Conservation (phyloP, 1,140 invertebrate genomes). For the Apocrypta bakeri region DNA sequence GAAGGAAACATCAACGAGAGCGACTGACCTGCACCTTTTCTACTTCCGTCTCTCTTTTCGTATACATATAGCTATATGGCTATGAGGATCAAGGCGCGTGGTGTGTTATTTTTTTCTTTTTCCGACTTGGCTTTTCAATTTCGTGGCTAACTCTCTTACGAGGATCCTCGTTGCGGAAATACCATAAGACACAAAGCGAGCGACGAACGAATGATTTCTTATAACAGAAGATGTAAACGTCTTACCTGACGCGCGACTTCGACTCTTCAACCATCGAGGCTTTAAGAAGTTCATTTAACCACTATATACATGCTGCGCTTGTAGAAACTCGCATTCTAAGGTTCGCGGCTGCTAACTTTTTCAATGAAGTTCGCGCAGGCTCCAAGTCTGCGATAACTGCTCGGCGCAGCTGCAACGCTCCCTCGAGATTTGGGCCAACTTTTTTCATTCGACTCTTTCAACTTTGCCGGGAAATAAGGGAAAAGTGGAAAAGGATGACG, state of each 20-base stretch:
- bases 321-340: constrained; percentile 60
- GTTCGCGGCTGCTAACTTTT: constrained; percentile 69
- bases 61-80: no score
- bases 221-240: constrained; percentile 38
- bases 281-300: constrained; percentile 42
- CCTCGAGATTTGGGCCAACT: constrained; percentile 68
- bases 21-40: background rate
- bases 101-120: background rate
- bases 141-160: background rate
- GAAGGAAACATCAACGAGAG: constrained; percentile 2
- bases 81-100: background rate
- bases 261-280: background rate
- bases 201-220: background rate
- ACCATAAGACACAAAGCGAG: background rate
- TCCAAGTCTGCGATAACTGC: background rate
- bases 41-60: constrained; percentile 5
- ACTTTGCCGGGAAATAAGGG: constrained; percentile 55
- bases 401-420: constrained; percentile 52
- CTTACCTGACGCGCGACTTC: background rate
- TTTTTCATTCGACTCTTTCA: constrained; percentile 69
- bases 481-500: background rate
- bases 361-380: constrained; percentile 67
- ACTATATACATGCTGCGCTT: background rate
- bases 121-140: background rate
- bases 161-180: background rate